A percentile compares a stretch with the other conserved stretches of the same genome.
These are phyloP conservation scores for Lasius fuliginosus DNA, from an alignment of 2,888 invertebrate genomes.

Conservation along the genomic window DNA sequence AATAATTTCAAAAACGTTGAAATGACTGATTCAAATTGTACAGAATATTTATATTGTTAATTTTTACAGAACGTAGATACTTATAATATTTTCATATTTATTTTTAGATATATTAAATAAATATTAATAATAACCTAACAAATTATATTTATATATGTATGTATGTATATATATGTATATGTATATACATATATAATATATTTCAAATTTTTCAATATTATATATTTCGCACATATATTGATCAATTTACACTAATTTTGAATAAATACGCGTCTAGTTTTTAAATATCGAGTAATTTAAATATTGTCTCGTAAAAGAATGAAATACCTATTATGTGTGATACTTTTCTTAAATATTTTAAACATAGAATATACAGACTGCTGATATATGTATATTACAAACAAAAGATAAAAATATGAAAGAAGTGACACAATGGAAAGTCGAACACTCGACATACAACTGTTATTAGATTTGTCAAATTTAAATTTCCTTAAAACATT, in stretches of 20 bases:
- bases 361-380: neutral
- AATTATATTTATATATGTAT: too few relatives aligned
- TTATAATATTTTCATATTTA: neutral
- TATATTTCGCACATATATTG: neutral
- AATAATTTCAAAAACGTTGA: neutral
- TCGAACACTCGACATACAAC: neutral
- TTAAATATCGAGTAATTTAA: neutral
- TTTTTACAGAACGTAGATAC: neutral
- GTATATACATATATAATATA: too few relatives aligned
- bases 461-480: neutral
- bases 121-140: too few relatives aligned
- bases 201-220: too few relatives aligned
- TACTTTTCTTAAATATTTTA: neutral
- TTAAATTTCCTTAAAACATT: neutral
- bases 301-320: neutral
- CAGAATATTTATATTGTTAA: neutral
- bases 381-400: neutral
- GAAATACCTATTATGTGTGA: neutral
- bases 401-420: conserved; percentile 3
- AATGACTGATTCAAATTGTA: neutral
- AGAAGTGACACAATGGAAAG: neutral
- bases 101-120: too few relatives aligned
- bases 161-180: too few relatives aligned
- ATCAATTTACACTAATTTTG: neutral
- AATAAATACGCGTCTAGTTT: neutral